Conservation (phyloP, 2,113 vertebrate genomes). For the Cynoglossus semilaevis region DNA sequence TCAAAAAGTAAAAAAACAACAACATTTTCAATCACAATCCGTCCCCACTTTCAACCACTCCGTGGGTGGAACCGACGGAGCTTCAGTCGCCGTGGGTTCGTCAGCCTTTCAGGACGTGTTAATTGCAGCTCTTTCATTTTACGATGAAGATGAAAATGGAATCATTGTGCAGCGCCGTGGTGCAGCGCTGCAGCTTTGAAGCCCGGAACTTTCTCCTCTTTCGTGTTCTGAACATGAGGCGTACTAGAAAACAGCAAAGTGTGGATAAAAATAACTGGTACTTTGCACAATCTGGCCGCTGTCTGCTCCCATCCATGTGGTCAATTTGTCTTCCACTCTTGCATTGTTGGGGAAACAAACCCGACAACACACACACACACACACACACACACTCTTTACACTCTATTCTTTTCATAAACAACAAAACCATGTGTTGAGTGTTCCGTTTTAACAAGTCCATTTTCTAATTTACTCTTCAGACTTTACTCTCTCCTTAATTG, state of each 20-base stretch:
- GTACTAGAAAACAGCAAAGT: slow-evolving; percentile 59
- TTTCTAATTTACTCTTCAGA: background rate
- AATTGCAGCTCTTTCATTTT: background rate
- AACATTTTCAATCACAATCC: too few relatives aligned
- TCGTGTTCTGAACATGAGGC: slow-evolving; percentile 60
- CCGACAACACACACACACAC: background rate
- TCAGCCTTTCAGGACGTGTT: background rate
- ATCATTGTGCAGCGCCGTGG: slow-evolving; percentile 18
- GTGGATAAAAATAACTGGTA: slow-evolving; percentile 57
- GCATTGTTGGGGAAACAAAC: slow-evolving; percentile 34
- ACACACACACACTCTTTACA: background rate
- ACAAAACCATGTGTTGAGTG: background rate
- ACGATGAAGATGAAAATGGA: background rate
- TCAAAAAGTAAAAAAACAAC: too few relatives aligned
- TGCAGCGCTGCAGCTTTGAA: slow-evolving; percentile 24
- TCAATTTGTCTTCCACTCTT: slow-evolving; percentile 44
- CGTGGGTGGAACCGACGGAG: too few relatives aligned
- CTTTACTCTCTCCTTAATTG: slow-evolving; percentile 5
- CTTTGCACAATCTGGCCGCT: slow-evolving; percentile 54
- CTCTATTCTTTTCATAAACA: background rate
- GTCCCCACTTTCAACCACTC: too few relatives aligned
- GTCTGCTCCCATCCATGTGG: slow-evolving; percentile 61
- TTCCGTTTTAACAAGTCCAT: background rate
- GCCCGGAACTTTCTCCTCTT: slow-evolving; percentile 50
- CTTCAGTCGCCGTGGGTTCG: background rate